phyloP scores from a whole-genome alignment of 2,113 vertebrate genomes.

The Sylvietta virens region DNA sequence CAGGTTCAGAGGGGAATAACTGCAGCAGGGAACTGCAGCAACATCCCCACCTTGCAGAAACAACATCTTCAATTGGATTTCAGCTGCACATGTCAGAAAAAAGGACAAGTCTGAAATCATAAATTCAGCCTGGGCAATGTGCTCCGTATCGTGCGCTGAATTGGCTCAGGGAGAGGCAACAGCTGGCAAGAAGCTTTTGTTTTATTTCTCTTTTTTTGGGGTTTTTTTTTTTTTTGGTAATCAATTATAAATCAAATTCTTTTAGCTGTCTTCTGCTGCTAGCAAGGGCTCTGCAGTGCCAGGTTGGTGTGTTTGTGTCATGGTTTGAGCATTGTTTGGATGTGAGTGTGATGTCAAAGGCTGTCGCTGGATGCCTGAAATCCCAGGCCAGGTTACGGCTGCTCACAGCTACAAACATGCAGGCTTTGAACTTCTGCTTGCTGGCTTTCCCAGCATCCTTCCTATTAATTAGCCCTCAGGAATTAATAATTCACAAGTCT shows the following conservation, averaged over 20 bases:
- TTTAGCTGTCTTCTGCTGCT: background rate
- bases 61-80: conserved; percentile 36
- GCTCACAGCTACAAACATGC: background rate
- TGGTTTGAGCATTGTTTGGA: background rate
- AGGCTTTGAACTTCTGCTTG: background rate
- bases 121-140: conserved; percentile 14
- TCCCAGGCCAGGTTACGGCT: background rate
- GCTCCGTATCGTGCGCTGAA: background rate
- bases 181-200: conserved; percentile 32
- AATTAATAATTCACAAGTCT: conserved; percentile 11
- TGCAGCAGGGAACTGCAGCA: conserved; percentile 45
- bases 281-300: background rate
- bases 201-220: background rate
- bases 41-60: conserved; percentile 36
- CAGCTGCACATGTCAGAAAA: conserved; percentile 41
- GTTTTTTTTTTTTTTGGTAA: background rate
- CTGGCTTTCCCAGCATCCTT: background rate
- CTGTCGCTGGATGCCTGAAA: background rate
- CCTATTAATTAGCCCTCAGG: background rate
- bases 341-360: background rate
- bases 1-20: conserved; percentile 19
- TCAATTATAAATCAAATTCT: background rate
- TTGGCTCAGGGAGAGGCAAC: background rate
- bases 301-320: background rate
- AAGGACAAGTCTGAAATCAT: conserved; percentile 45